These are phyloP conservation scores for Natrix natrix DNA, from an alignment of 2,797 vertebrate species.

Conservation along the genomic window DNA sequence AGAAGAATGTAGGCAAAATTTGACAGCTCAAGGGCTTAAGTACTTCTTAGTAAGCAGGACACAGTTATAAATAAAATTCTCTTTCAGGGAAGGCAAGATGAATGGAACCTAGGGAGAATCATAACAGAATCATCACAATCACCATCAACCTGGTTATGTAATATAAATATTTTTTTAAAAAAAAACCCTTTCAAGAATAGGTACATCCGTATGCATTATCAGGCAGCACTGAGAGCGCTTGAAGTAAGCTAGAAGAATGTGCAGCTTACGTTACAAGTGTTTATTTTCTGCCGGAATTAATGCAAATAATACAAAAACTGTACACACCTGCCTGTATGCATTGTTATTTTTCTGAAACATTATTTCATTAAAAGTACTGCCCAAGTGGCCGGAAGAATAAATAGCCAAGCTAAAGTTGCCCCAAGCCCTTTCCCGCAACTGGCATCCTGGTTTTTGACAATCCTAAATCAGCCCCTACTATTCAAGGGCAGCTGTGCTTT, in stretches of 20 bases:
- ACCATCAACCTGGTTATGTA: conserved; percentile 47
- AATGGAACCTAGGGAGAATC: neutral
- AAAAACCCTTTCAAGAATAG: neutral
- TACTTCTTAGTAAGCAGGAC: conserved; percentile 71
- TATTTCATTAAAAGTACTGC: neutral
- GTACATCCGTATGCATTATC: neutral
- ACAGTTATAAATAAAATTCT: conserved; percentile 75
- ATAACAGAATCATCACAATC: conserved; percentile 25
- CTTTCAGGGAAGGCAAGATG: conserved; percentile 65
- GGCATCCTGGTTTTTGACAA: neutral
- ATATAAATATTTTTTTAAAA: too few relatives aligned
- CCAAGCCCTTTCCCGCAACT: neutral
- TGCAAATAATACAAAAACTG: neutral
- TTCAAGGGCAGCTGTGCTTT: neutral
- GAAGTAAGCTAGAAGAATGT: neutral
- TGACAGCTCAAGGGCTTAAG: conserved; percentile 77
- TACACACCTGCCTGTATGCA: neutral
- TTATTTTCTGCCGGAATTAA: neutral
- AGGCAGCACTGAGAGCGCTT: neutral
- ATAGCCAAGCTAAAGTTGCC: neutral
- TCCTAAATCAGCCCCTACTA: neutral
- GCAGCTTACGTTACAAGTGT: neutral
- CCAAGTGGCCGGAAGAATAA: neutral
- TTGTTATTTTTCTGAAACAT: neutral
- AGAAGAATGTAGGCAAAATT: conserved; percentile 68